Evolutionary conservation across 2,888 invertebrate genomes (phyloP).

Genomic region (Phyto melanocephala): DNA sequence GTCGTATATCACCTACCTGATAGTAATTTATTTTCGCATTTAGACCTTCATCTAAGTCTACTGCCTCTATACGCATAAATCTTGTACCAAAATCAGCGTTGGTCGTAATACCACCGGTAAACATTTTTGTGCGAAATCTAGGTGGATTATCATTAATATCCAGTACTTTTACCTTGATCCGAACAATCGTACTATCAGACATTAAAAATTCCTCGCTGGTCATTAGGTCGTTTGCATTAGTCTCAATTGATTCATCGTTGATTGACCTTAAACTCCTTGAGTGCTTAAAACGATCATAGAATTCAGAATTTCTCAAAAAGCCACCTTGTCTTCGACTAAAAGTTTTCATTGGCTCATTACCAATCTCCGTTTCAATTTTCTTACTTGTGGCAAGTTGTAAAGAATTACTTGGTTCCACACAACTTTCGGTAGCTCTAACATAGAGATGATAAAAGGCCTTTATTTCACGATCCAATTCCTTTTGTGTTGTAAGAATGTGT

Average conservation of each 20-base stretch:
- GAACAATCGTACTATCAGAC: conserved; percentile 85
- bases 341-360: conserved; percentile 57
- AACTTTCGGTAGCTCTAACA: conserved; percentile 91
- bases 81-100: conserved; percentile 93
- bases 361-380: conserved; percentile 65
- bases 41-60: conserved; percentile 86
- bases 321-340: conserved; percentile 61
- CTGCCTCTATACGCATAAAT: conserved; percentile 90
- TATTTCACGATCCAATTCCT: conserved; percentile 87
- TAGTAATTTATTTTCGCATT: conserved; percentile 89
- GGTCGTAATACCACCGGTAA: conserved; percentile 96
- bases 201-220: conserved; percentile 68
- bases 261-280: conserved; percentile 47
- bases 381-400: conserved; percentile 39
- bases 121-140: conserved; percentile 87
- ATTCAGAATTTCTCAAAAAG: conserved; percentile 51
- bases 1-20: conserved; percentile 88
- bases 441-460: conserved; percentile 84
- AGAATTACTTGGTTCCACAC: conserved; percentile 77
- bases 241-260: background rate
- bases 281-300: conserved; percentile 52
- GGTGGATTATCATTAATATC: conserved; percentile 97
- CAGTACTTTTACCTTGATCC: conserved; percentile 84
- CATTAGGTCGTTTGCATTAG: background rate
- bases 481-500: conserved; percentile 81